These are phyloP conservation scores for Galerucella calmariensis DNA, from an alignment of 2,888 invertebrate genomes.

Conservation along the genomic window DNA sequence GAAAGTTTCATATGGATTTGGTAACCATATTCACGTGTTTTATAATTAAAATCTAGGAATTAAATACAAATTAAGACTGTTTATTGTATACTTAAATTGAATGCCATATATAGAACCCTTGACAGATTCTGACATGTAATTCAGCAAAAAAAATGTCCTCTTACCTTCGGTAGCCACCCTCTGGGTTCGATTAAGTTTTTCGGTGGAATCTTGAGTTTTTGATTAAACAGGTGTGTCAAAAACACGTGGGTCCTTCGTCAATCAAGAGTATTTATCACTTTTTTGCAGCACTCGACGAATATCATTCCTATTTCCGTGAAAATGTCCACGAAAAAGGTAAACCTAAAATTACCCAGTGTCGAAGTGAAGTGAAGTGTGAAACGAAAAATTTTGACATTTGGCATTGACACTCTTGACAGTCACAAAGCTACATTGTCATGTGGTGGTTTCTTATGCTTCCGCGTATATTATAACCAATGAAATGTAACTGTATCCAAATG, in stretches of 20 bases:
- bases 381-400: background rate
- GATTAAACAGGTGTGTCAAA: slow-evolving; percentile 60
- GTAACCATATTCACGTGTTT: background rate
- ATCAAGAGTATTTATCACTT: slow-evolving; percentile 51
- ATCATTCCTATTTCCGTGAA: slow-evolving; percentile 55
- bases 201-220: slow-evolving; percentile 86
- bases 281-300: slow-evolving; percentile 49
- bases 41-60: background rate
- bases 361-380: background rate
- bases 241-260: slow-evolving; percentile 60
- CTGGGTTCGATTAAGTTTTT: slow-evolving; percentile 82
- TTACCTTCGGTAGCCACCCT: slow-evolving; percentile 82
- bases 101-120: background rate
- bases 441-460: background rate
- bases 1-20: background rate
- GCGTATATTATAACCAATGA: background rate
- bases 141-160: slow-evolving; percentile 47
- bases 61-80: background rate
- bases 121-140: background rate
- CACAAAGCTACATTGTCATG: background rate
- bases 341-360: background rate
- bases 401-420: background rate
- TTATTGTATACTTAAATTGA: background rate
- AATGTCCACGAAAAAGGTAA: slow-evolving; percentile 34
- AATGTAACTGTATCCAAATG: background rate